Evolutionary conservation across 2,797 vertebrate species (phyloP).

Genomic region (Rhincodon typus): DNA sequence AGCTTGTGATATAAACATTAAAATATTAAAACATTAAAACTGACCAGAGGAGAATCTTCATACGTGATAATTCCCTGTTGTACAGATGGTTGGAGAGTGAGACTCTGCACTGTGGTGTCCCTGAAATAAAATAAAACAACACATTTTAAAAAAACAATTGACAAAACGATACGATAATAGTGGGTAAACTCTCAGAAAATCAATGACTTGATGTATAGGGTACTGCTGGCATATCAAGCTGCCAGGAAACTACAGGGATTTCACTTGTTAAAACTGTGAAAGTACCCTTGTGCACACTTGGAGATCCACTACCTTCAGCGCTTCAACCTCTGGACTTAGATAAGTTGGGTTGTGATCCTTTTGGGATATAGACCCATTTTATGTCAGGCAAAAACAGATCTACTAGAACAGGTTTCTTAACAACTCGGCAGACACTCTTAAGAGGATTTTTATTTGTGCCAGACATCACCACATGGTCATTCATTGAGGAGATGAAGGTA

Average conservation of each 20-base stretch:
- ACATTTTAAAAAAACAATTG: conserved; percentile 18
- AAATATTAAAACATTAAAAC: conserved; percentile 54
- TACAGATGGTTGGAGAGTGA: conserved; percentile 92
- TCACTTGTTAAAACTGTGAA: neutral
- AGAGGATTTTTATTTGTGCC: neutral
- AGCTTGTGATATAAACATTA: neutral
- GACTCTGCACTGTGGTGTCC: conserved; percentile 90
- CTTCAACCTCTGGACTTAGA: neutral
- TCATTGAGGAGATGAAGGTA: neutral
- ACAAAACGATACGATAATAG: neutral
- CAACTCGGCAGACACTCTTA: neutral
- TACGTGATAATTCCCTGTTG: conserved; percentile 84
- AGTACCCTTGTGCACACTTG: no score
- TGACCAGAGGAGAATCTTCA: conserved; percentile 93
- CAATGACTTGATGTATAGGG: neutral
- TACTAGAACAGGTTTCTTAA: neutral
- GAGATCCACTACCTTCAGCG: neutral
- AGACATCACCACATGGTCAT: neutral
- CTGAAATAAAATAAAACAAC: conserved; percentile 54
- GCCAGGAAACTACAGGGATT: neutral
- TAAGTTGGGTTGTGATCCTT: no score
- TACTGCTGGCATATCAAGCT: neutral
- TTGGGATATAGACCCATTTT: neutral
- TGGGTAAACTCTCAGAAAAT: neutral
- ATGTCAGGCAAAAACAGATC: neutral